Conservation (phyloP, 2,888 invertebrate species). For the Melipona bicolor region DNA sequence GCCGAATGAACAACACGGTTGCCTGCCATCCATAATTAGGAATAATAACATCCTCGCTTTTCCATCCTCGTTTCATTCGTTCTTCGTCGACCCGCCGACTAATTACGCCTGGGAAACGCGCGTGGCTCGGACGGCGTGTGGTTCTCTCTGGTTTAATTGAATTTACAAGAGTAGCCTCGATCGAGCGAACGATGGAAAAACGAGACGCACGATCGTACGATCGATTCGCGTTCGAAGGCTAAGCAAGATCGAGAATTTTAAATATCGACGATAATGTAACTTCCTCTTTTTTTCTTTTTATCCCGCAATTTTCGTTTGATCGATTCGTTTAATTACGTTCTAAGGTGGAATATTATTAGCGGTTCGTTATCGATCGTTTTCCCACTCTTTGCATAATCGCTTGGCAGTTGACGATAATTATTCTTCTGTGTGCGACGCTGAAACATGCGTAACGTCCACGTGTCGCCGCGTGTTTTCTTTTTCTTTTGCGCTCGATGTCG, state of each 20-base stretch:
- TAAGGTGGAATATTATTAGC: slow-evolving; percentile 9
- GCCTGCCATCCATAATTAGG: slow-evolving; percentile 33
- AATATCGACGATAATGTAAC: slow-evolving; percentile 3
- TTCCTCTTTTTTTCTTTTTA: background rate
- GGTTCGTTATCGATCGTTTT: too few relatives aligned
- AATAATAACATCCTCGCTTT: slow-evolving; percentile 20
- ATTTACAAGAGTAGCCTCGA: background rate
- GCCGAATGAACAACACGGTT: slow-evolving; percentile 36
- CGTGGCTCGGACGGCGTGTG: background rate
- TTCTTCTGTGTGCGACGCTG: background rate
- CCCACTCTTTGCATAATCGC: too few relatives aligned
- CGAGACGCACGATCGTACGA: background rate
- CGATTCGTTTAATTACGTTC: slow-evolving; percentile 35
- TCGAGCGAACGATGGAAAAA: background rate
- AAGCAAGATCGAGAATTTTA: background rate
- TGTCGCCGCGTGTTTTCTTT: slow-evolving; percentile 22
- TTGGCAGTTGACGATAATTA: slow-evolving; percentile 11
- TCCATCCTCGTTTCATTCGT: slow-evolving; percentile 11
- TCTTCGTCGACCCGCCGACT: slow-evolving; percentile 15
- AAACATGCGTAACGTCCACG: slow-evolving; percentile 22
- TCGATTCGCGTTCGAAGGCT: background rate
- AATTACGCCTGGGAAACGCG: slow-evolving; percentile 18
- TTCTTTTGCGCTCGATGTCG: background rate
- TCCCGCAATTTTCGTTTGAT: background rate
- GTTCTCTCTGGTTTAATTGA: slow-evolving; percentile 21